Percentiles rank a stretch among this genome's conserved stretches.
Conservation (phyloP, 2,113 vertebrate genomes). For the Catagonus wagneri region DNA sequence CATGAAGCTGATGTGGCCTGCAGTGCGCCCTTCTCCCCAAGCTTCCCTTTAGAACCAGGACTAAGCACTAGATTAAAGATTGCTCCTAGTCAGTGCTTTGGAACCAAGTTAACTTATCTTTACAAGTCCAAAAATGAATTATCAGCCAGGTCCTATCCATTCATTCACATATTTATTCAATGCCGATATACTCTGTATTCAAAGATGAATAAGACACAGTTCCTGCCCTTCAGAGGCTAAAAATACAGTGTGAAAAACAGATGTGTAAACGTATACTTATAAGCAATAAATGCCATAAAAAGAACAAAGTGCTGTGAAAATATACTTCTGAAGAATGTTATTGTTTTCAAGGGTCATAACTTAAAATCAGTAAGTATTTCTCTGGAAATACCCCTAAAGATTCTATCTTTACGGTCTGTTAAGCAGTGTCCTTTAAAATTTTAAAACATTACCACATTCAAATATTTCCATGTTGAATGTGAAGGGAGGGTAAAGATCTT, state of each 20-base stretch:
- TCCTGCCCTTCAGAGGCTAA: background rate
- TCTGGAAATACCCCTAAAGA: conserved; percentile 51
- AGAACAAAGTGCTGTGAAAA: conserved; percentile 23
- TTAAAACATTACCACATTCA: conserved; percentile 8
- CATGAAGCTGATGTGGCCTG: background rate
- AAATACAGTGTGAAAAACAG: conserved; percentile 3
- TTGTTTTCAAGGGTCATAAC: conserved; percentile 35
- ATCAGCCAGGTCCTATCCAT: background rate
- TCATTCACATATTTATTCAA: background rate
- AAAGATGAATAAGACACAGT: conserved; percentile 20
- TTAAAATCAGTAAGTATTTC: conserved; percentile 58
- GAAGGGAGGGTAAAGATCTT: background rate
- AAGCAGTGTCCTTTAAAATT: background rate
- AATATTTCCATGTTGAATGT: background rate
- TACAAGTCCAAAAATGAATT: background rate
- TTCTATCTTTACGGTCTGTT: background rate
- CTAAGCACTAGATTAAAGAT: background rate
- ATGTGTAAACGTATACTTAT: background rate
- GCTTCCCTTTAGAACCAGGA: background rate
- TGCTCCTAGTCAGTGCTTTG: background rate
- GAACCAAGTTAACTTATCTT: background rate
- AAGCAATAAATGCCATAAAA: conserved; percentile 28
- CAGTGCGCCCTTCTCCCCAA: background rate
- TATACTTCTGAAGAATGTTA: background rate
- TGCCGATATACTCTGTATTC: background rate